A percentile compares a stretch with the other conserved stretches of the same genome.
phyloP scores from a whole-genome alignment of 2,113 vertebrate species.

The Murina feae region DNA sequence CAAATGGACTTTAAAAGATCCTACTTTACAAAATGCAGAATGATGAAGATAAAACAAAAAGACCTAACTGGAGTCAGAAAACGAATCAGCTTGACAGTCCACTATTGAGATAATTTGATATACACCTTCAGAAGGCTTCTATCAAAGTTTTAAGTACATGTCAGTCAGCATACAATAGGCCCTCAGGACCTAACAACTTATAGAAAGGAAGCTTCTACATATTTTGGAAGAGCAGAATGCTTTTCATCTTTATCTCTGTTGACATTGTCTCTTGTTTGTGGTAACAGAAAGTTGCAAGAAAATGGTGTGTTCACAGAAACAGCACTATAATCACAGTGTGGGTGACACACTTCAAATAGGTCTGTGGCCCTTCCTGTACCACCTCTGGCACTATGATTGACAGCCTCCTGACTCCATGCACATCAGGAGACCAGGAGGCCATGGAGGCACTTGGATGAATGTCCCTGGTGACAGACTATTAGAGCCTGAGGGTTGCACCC shows the following conservation, averaged over 20 bases:
- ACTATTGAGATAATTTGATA: not conserved
- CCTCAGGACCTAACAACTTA: not conserved
- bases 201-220: not conserved
- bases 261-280: not conserved
- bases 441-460: conserved; percentile 93
- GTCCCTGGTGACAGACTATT: conserved; percentile 91
- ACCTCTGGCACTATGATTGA: conserved; percentile 84
- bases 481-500: conserved; percentile 90
- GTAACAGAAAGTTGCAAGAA: not conserved
- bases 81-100: not conserved
- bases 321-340: not conserved
- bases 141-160: not conserved
- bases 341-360: conserved; percentile 63
- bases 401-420: conserved; percentile 91
- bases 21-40: not conserved
- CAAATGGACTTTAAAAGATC: not conserved
- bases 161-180: not conserved
- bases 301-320: not conserved
- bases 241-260: conserved; percentile 5
- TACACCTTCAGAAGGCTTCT: not conserved
- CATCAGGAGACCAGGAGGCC: conserved; percentile 87
- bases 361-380: conserved; percentile 86
- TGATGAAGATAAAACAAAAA: not conserved
- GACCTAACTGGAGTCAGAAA: not conserved
- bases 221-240: not conserved